These are phyloP conservation scores for Aphelenchoides fujianensis DNA, from an alignment of 1,140 invertebrate genomes.

Conservation along the genomic window DNA sequence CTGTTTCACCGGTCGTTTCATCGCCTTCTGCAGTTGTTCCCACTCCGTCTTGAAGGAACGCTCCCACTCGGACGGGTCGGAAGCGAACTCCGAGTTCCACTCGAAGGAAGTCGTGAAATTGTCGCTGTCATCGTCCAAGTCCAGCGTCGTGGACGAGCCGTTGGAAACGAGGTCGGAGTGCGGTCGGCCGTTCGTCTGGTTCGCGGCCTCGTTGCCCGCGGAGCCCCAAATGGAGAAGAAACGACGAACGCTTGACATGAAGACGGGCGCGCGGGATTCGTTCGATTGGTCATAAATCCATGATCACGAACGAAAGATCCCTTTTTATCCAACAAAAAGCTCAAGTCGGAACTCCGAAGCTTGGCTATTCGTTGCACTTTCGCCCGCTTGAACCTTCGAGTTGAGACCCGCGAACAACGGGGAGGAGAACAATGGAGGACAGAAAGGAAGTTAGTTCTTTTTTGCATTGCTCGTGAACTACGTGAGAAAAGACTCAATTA, in stretches of 20 bases:
- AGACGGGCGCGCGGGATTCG: too few species aligned
- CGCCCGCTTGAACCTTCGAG: too few species aligned
- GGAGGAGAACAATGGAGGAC: too few species aligned
- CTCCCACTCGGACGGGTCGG: slow-evolving; percentile 54
- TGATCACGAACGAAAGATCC: too few species aligned
- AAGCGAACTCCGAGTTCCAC: slow-evolving; percentile 55
- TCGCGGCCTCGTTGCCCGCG: not conserved
- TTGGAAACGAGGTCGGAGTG: not conserved
- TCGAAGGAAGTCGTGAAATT: slow-evolving; percentile 13
- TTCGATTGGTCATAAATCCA: too few species aligned
- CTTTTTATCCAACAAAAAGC: too few species aligned
- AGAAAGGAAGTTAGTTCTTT: too few species aligned
- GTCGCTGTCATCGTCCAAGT: not conserved
- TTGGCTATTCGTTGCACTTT: too few species aligned
- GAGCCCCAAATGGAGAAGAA: not conserved
- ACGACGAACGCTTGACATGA: not conserved
- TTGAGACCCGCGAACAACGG: too few species aligned
- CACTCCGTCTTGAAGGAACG: slow-evolving; percentile 88
- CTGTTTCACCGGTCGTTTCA: slow-evolving; percentile 69
- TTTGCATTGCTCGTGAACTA: too few species aligned
- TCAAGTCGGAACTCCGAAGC: too few species aligned
- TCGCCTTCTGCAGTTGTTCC: slow-evolving; percentile 83
- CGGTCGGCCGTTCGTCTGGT: not conserved
- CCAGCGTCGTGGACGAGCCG: not conserved
- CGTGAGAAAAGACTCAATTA: too few species aligned